Conservation (phyloP, 37 sponge, comb jelly and placozoan species). For the Ephydatia muelleri region DNA sequence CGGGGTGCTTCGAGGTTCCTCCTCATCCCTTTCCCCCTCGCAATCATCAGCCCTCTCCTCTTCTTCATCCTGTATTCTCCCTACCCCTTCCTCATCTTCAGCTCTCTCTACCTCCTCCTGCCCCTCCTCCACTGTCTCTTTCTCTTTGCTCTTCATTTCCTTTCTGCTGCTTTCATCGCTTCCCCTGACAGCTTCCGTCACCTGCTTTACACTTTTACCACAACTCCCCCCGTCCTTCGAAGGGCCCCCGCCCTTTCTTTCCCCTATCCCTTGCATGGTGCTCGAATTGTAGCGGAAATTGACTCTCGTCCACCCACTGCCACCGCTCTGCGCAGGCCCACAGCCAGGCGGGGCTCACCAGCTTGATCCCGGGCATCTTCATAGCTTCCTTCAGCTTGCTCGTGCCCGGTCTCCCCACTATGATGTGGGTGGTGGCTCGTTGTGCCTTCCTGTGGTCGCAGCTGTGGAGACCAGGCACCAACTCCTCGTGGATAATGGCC, state of each 20-base stretch:
- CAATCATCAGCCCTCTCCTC: background rate
- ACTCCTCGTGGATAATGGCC: constrained; percentile 58
- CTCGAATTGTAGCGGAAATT: constrained; percentile 46
- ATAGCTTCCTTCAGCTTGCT: constrained; percentile 83
- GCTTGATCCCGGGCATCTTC: constrained; percentile 67
- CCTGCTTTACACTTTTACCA: background rate
- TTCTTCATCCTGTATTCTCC: background rate
- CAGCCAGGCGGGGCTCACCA: constrained; percentile 90
- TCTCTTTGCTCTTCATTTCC: background rate
- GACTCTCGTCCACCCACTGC: constrained; percentile 73
- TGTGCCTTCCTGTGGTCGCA: constrained; percentile 7
- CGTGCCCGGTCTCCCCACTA: constrained; percentile 85
- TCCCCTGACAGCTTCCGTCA: background rate
- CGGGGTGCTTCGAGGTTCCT: background rate
- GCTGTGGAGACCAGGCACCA: constrained; percentile 54
- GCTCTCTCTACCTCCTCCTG: background rate
- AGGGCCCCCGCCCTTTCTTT: background rate
- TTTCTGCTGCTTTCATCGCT: background rate
- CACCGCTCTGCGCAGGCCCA: constrained; percentile 94
- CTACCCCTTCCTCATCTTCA: background rate
- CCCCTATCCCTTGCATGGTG: background rate
- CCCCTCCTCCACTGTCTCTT: background rate
- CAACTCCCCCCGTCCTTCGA: background rate
- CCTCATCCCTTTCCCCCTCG: background rate
- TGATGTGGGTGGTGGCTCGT: constrained; percentile 89